Conservation (phyloP, 2,113 vertebrate genomes). For the Coptodon bakossiorum region DNA sequence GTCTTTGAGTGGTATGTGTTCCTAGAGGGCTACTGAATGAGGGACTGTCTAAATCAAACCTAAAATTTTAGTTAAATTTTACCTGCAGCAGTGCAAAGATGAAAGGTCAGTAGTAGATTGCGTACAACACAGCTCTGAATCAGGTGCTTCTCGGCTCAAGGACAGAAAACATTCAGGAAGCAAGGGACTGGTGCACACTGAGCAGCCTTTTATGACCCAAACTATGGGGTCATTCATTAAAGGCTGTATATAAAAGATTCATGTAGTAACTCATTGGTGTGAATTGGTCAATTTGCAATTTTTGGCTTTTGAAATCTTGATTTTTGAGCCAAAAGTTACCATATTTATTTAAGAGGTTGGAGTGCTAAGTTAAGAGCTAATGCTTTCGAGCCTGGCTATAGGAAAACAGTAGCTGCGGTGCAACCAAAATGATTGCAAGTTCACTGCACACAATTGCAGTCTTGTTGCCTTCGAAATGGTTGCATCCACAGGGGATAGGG, state of each 20-base stretch:
- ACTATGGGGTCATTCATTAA: neutral
- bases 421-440: neutral
- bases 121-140: neutral
- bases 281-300: neutral
- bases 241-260: neutral
- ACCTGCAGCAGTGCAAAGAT: neutral
- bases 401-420: neutral
- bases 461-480: neutral
- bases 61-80: conserved; percentile 4
- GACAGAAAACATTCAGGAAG: neutral
- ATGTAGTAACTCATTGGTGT: neutral
- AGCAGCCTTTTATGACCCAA: neutral
- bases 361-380: neutral
- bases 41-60: neutral
- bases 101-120: neutral
- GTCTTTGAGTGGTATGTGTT: conserved; percentile 10
- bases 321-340: neutral
- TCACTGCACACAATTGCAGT: neutral
- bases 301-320: neutral
- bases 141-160: neutral
- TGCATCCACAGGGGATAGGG: neutral
- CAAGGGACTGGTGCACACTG: neutral
- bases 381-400: neutral
- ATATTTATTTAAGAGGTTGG: neutral
- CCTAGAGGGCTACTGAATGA: neutral